Base-by-base conservation (phyloP, 2,797 vertebrate species). In the Xerus rutilus region DNA sequence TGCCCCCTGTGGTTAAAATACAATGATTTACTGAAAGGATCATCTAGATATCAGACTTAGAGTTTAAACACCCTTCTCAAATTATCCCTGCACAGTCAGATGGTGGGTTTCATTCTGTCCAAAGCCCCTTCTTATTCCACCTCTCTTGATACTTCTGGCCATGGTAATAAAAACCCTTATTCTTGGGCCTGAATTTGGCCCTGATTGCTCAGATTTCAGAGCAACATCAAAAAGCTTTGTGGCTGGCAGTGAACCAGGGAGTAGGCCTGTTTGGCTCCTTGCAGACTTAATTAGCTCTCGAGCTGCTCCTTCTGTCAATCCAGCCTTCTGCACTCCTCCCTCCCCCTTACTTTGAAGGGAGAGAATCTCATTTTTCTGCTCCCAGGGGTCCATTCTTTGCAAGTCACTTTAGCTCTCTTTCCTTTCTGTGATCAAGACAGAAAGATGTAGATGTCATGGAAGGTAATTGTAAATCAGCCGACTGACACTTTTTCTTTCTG, bases 221-320 rank as follows among this genome's bases (percentile, higher is more conserved):
- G 35, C 69, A 35, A 52, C 88, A 39, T 59, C 65, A 73, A 32
- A 89, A 86, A 76, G 91, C 88, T 89, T 49, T 32, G 69, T 62
- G 81, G 64, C 64, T 76, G 95, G 92, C 86, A 47, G 52, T 7
- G 32, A 79, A 54, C 95, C 95, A 89, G 65, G 23, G 23, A 90
- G 76, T 86, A 83, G 91, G 86, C 43, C 77, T 23, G 32, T 45
- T 84, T 47, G 74, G 83, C 93, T 91, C 54, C 47, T 65, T 69
- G 74, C 86, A 93, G 95, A 95, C 65, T 89, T 96, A 43, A 97
- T 97, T 77, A 96, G 96, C 74, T 89, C 86, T 32, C 4, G 70
- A 79, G 94, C 67, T 32, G 78, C 45, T 81, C 69, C 59, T 72
- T 83, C 94, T 74, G 78, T 94, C 91, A 91, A 35, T 73, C 86